Base-by-base conservation (phyloP, 1,140 invertebrate species). In the Danaus melanippus region DNA sequence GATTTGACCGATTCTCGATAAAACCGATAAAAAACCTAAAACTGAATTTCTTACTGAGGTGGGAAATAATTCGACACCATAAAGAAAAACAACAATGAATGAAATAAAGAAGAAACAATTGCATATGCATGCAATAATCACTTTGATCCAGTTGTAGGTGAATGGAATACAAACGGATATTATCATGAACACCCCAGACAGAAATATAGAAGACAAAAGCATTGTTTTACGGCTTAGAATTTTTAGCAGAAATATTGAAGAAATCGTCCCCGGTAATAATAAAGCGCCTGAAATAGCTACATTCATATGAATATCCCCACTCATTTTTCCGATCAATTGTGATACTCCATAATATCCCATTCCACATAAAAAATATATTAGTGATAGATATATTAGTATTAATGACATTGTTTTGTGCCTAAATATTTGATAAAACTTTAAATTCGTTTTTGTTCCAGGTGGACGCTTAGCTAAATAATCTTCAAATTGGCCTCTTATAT, bases 321-420 rank as follows among this genome's bases (percentile, higher is more conserved):
- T 90, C 56, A 93, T 86, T 63, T 90, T 88, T 0, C 92, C 90
- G 48, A 93, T 91, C 61, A 91, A 93, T 66, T 93, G 92, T 0
- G 92, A 91, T 8, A 93, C 89, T 3, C 93, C 93, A 64, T 92
- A 94, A 62, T 93, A 91, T n/a, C 92, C 91, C 71, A 93, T 88
- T 8, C 92, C 92, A 56, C 91, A 92, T 0, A 91, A 88, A 9
- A 92, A 74, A 90, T 92, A 94, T 49, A 91, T 90, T 49, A 91
- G 89, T 43, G 89, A 89, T 67, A 93, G 91, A 50, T 87, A 89
- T 3, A 63, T 10, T 11, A 84, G 56, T 46, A 79, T 76, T 3
- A 70, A 42, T 10, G 52, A 59, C 2, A 77, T 56, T 62, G 58
- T 65, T 55, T 62, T 75, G 41, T 81, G 71, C 43, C 59, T 64